Conservation (phyloP, 2,113 vertebrate genomes). For the Lepus timidus region DNA sequence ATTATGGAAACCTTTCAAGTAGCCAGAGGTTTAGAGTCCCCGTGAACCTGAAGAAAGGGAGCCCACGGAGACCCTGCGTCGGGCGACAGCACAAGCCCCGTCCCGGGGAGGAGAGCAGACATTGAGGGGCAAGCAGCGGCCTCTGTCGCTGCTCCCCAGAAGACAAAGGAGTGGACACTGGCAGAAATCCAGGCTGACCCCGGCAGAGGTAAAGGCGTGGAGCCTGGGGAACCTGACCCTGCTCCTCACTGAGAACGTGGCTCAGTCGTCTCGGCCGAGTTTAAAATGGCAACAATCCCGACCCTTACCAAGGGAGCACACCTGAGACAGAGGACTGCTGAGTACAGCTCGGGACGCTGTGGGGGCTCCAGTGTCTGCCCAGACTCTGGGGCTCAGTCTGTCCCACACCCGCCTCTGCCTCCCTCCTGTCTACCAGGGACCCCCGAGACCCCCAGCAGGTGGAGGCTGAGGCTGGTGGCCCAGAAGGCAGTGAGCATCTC, state of each 20-base stretch:
- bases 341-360: neutral
- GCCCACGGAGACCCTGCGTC: too few relatives aligned
- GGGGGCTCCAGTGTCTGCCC: neutral
- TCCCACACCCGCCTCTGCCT: neutral
- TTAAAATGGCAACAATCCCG: slow-evolving; percentile 33
- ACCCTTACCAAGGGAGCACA: neutral
- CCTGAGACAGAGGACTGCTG: neutral
- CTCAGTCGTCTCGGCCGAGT: neutral
- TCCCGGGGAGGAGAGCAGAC: neutral
- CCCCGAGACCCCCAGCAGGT: neutral
- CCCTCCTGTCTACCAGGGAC: neutral
- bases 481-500: neutral
- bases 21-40: neutral
- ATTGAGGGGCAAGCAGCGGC: neutral
- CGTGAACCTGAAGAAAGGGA: neutral
- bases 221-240: slow-evolving; percentile 17
- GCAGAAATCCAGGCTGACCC: slow-evolving; percentile 15
- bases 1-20: neutral
- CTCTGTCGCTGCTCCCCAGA: neutral
- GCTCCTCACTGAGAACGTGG: neutral
- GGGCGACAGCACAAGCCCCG: too few relatives aligned
- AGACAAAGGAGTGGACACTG: neutral
- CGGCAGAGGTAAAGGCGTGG: neutral
- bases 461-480: neutral
- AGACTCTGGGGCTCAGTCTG: neutral